Conservation (phyloP, 2,113 vertebrate genomes). For the Chiloscyllium plagiosum region DNA sequence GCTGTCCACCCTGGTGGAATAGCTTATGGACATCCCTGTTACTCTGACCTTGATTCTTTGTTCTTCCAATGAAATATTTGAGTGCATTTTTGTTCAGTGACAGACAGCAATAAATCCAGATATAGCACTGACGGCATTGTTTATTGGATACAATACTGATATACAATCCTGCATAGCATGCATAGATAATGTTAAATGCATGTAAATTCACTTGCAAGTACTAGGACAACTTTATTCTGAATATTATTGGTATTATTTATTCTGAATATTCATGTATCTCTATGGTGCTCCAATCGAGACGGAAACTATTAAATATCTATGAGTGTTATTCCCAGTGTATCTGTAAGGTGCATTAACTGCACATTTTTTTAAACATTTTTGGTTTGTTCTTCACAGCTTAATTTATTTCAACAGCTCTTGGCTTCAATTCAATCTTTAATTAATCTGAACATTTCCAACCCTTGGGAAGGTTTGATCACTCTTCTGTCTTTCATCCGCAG, state of each 20-base stretch:
- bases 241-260: conserved; percentile 9
- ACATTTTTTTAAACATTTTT: not conserved
- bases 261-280: not conserved
- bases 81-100: not conserved
- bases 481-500: not conserved
- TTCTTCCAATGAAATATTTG: not conserved
- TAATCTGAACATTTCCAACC: not conserved
- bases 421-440: not conserved
- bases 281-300: not conserved
- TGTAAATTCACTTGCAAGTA: conserved; percentile 15
- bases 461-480: not conserved
- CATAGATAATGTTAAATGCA: conserved; percentile 18
- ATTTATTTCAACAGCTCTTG: not conserved
- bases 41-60: not conserved
- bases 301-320: not conserved
- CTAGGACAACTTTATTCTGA: not conserved
- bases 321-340: not conserved
- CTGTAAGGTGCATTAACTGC: not conserved
- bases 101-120: not conserved
- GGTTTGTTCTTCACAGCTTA: not conserved
- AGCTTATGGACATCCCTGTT: not conserved
- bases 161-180: conserved; percentile 20
- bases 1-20: not conserved
- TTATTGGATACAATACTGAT: conserved; percentile 15
- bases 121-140: not conserved